These are phyloP conservation scores for Plusia festucae DNA, from an alignment of 2,888 invertebrate genomes.

Conservation along the genomic window DNA sequence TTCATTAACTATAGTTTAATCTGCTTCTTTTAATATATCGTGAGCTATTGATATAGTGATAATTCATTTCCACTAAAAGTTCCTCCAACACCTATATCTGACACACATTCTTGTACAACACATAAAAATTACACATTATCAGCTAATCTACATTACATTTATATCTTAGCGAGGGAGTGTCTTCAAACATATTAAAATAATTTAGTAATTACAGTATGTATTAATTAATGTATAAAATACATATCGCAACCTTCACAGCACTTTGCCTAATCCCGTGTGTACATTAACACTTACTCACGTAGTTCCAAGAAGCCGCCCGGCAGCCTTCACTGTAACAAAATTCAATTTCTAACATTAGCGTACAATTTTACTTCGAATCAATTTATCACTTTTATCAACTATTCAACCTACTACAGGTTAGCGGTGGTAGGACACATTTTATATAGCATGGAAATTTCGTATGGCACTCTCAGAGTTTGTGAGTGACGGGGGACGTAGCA, in stretches of 20 bases:
- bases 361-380: not conserved
- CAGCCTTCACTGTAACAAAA: constrained; percentile 75
- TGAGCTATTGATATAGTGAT: constrained; percentile 17
- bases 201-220: constrained; percentile 86
- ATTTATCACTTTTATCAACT: too few relatives aligned
- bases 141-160: constrained; percentile 73
- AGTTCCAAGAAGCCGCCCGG: constrained; percentile 36
- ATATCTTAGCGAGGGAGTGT: constrained; percentile 83
- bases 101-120: constrained; percentile 77
- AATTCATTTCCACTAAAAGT: constrained; percentile 72
- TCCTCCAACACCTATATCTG: constrained; percentile 68
- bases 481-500: too few relatives aligned
- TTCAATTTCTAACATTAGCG: not conserved
- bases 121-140: constrained; percentile 77
- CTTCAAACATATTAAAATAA: constrained; percentile 87
- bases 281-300: constrained; percentile 66
- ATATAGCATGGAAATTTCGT: too few relatives aligned
- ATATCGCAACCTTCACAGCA: constrained; percentile 83
- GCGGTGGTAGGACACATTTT: too few relatives aligned
- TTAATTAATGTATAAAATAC: constrained; percentile 81
- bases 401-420: too few relatives aligned
- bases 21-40: constrained; percentile 1
- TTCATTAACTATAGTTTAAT: not conserved
- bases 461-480: too few relatives aligned
- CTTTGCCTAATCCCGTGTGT: constrained; percentile 72